These are phyloP conservation scores for Tympanuchus pallidicinctus DNA, from an alignment of 2,113 vertebrate genomes.

Conservation along the genomic window DNA sequence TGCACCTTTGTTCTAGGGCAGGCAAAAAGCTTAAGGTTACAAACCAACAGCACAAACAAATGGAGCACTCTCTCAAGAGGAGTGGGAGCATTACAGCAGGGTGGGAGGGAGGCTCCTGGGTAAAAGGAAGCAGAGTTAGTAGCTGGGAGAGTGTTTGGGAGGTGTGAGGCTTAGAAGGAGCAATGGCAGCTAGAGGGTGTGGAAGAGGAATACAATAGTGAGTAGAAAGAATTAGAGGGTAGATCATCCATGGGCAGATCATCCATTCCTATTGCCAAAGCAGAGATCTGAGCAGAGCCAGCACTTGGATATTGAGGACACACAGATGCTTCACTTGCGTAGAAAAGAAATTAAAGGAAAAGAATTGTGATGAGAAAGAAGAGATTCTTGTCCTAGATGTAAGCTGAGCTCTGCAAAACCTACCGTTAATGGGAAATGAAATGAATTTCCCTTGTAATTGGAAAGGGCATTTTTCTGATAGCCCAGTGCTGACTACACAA, in stretches of 20 bases:
- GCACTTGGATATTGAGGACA: background rate
- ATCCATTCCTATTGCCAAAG: fast-evolving
- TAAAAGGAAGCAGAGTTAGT: background rate
- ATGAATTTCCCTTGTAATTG: conserved; percentile 13
- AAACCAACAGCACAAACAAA: background rate
- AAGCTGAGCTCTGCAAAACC: background rate
- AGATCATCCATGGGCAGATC: background rate
- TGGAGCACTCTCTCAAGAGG: background rate
- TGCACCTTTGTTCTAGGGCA: background rate
- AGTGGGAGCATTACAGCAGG: background rate
- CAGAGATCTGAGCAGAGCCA: background rate
- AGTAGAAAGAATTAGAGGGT: background rate
- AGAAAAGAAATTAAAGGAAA: background rate
- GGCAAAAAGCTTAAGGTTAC: background rate
- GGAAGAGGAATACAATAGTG: background rate
- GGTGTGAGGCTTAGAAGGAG: background rate
- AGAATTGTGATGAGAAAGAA: background rate
- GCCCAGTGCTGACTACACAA: background rate
- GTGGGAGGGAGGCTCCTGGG: background rate
- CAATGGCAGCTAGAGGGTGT: background rate
- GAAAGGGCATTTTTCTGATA: conserved; percentile 48
- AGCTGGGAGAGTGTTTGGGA: background rate
- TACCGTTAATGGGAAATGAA: conserved; percentile 2
- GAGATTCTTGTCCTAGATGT: background rate
- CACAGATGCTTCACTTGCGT: background rate